Evolutionary conservation across 1,140 invertebrate species (phyloP).

Genomic region (Bilobella aurantiaca): DNA sequence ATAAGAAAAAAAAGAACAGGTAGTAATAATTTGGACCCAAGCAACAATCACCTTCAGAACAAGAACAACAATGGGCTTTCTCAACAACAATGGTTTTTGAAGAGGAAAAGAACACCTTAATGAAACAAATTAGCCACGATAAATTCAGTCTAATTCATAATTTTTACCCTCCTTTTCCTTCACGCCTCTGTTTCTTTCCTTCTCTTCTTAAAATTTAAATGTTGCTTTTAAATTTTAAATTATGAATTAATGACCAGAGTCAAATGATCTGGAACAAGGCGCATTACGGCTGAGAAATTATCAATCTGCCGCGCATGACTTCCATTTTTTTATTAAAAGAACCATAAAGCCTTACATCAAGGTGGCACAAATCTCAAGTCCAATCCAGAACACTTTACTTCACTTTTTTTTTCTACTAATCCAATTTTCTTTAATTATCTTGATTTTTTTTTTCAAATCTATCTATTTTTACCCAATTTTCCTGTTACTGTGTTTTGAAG

Average conservation of each 20-base stretch:
- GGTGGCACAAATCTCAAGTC: background rate
- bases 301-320: slow-evolving; percentile 2
- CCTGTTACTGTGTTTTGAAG: no score
- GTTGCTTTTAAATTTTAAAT: background rate
- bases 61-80: background rate
- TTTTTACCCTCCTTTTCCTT: background rate
- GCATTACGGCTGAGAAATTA: background rate
- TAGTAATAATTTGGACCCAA: slow-evolving; percentile 3
- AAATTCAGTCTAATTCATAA: background rate
- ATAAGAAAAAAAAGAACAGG: background rate
- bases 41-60: no score
- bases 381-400: background rate
- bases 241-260: background rate
- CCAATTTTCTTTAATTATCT: background rate
- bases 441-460: background rate
- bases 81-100: background rate
- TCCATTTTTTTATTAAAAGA: background rate
- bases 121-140: slow-evolving; percentile 3
- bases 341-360: background rate
- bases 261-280: background rate
- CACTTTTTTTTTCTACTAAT: no score
- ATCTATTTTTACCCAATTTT: background rate
- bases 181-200: no score
- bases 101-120: background rate
- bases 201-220: background rate